Evolutionary conservation across 2,797 vertebrate species (phyloP).

Genomic region (Brachyrhaphis roseni): DNA sequence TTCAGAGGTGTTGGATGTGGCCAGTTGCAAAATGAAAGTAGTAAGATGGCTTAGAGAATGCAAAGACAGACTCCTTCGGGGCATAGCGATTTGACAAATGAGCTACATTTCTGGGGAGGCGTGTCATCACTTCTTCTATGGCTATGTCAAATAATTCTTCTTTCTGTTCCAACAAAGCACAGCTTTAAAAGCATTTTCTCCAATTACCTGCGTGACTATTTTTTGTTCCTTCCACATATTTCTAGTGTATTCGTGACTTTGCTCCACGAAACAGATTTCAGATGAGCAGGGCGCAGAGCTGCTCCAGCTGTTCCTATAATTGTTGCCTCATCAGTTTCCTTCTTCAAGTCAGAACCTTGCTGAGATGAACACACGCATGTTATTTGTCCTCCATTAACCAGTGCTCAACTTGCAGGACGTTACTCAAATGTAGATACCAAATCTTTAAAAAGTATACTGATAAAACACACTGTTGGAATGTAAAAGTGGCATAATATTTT

Average conservation of each 20-base stretch:
- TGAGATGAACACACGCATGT: constrained; percentile 6
- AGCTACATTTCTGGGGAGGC: constrained; percentile 14
- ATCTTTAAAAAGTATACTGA: neutral
- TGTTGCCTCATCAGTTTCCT: constrained; percentile 44
- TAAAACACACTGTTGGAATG: neutral
- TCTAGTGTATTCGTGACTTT: constrained; percentile 20
- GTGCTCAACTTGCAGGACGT: neutral
- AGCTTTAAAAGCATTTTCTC: neutral
- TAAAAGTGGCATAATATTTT: neutral
- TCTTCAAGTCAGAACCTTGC: constrained; percentile 25
- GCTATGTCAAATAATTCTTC: constrained; percentile 1
- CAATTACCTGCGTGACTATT: neutral
- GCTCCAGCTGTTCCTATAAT: constrained; percentile 41
- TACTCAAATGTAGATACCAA: neutral
- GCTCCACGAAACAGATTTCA: constrained; percentile 44
- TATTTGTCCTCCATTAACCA: constrained; percentile 10
- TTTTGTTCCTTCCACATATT: neutral
- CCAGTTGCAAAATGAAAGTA: constrained; percentile 20
- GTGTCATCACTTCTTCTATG: constrained; percentile 15
- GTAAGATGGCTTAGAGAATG: constrained; percentile 6
- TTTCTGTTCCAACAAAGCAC: neutral
- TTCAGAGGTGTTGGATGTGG: constrained; percentile 11
- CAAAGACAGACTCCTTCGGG: constrained; percentile 1
- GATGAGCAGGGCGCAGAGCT: constrained; percentile 45
- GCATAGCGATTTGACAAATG: constrained; percentile 13